Base-by-base conservation (phyloP, 2,797 vertebrate genomes). In the Rhynchonycteris naso region DNA sequence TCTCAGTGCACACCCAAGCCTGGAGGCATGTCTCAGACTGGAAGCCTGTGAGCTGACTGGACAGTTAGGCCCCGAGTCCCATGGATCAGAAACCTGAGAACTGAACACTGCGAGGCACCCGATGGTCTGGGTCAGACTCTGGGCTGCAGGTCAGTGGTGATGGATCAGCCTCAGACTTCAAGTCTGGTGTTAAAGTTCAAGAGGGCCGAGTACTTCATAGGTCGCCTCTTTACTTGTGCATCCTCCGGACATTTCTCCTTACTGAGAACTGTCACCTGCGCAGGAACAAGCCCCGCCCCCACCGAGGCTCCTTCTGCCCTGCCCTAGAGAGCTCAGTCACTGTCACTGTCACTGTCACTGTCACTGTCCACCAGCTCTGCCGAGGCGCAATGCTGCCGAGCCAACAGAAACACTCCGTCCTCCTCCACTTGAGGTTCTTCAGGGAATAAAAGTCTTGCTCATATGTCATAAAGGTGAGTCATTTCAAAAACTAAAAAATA, bases 401-500 rank as follows among this genome's bases (percentile, higher is more conserved):
- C 16, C 21, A 63, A 61, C 28, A 86, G 19, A 85, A 71, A 88
- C 84, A 74, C 69, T 19, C 33, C 58, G n/a, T 30, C 43, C 33
- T 76, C 66, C 56, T 65, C 13, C 26, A 15, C 50, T 50, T 82
- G 72, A n/a, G 47, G 63, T 81, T 79, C 63, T 93, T 93, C 9
- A 54, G 89, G 59, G 84, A 92, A 71, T 78, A 96, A 90, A 83
- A 71, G 63, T 33, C 71, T 68, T 90, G 26, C 38, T 88, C 83
- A 5, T 54, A 35, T 94, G 52, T 59, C 87, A 88, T 87, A 28
- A 75, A 90, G 93, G 38, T 59, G 88, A 97, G 71, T 96, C 87
- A 93, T 80, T 88, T 93, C 50, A 63, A 93, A 94, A 90, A 65
- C 83, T 22, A 7, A 74, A 93, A 95, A 43, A 90, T 86, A 93